These are phyloP conservation scores for Spatulosminthurus flaviceps DNA, from an alignment of 2,888 invertebrate genomes.

Conservation along the genomic window DNA sequence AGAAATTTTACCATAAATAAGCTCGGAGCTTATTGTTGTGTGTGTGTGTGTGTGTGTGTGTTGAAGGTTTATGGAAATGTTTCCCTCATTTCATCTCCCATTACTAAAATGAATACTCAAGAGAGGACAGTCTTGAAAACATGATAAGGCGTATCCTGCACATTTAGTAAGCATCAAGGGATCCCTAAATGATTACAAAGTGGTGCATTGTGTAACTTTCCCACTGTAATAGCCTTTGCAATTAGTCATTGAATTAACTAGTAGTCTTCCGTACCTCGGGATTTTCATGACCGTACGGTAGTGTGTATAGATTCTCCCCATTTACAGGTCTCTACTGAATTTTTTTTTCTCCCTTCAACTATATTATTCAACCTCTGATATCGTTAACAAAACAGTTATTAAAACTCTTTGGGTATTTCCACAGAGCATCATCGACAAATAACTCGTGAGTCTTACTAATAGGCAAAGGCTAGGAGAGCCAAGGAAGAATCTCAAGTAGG, in stretches of 20 bases:
- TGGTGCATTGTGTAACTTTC: constrained; percentile 20
- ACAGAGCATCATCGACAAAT: neutral
- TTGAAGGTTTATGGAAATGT: constrained; percentile 42
- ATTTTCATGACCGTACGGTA: constrained; percentile 5
- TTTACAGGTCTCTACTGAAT: neutral
- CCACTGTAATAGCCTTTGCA: constrained; percentile 41
- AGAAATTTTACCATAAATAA: constrained; percentile 2
- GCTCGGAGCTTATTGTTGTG: constrained; percentile 10
- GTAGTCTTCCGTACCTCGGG: neutral
- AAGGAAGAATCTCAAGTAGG: no score
- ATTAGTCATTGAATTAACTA: constrained; percentile 34
- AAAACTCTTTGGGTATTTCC: neutral
- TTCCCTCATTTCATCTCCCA: constrained; percentile 35
- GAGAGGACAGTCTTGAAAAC: neutral
- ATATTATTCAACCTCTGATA: neutral
- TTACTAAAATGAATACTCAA: constrained; percentile 21
- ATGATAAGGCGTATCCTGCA: constrained; percentile 25
- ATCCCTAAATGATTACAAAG: constrained; percentile 25
- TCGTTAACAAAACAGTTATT: neutral
- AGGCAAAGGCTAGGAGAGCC: no score
- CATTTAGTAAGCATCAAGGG: constrained; percentile 23
- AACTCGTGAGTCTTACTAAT: neutral
- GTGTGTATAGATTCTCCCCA: no score
- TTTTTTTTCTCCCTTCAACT: no score
- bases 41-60: no score